These are phyloP conservation scores for Phyto melanocephala DNA, from an alignment of 2,888 invertebrate species.

Conservation along the genomic window DNA sequence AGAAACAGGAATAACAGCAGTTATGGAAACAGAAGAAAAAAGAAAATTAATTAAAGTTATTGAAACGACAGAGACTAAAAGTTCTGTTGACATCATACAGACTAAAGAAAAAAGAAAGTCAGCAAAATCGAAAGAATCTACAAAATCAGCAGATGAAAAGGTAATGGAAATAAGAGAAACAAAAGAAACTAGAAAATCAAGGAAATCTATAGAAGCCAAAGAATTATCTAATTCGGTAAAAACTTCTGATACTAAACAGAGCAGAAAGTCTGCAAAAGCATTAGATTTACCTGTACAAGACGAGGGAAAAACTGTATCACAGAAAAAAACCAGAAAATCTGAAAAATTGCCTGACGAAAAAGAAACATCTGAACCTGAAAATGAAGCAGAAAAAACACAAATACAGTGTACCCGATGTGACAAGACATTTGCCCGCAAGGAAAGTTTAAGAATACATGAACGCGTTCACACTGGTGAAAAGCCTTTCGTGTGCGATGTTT, in stretches of 20 bases:
- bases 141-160: background rate
- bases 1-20: background rate
- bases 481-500: constrained; percentile 74
- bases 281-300: background rate
- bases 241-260: background rate
- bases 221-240: background rate
- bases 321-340: background rate
- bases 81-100: background rate
- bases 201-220: background rate
- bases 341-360: background rate
- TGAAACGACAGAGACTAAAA: background rate
- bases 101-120: background rate
- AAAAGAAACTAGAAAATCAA: background rate
- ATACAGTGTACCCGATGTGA: constrained; percentile 70
- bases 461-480: constrained; percentile 76
- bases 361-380: background rate
- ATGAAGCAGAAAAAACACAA: background rate
- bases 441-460: constrained; percentile 73
- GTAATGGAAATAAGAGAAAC: background rate
- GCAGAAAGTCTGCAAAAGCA: background rate
- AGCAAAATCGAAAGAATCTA: background rate
- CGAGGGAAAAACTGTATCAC: too few species aligned
- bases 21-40: background rate
- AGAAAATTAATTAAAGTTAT: background rate
- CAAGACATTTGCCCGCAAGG: constrained; percentile 75